Conservation (phyloP, 2,888 invertebrate species). For the Nymphalis c-album region DNA sequence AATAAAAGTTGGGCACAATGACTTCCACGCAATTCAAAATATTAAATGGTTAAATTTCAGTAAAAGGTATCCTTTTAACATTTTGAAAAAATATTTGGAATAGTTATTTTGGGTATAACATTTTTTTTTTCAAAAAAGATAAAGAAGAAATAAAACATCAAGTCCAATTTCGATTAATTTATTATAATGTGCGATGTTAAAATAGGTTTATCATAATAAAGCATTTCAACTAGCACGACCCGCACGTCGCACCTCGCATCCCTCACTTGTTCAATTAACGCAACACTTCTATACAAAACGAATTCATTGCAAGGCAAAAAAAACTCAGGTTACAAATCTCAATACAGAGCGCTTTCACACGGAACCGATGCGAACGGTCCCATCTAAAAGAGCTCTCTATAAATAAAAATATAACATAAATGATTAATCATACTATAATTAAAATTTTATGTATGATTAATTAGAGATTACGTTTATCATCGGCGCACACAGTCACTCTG, state of each 20-base stretch:
- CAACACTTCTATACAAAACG: conserved; percentile 59
- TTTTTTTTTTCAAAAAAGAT: too few relatives aligned
- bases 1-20: too few relatives aligned
- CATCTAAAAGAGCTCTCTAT: conserved; percentile 1
- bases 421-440: conserved; percentile 30
- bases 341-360: conserved; percentile 17
- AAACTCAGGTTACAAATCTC: conserved; percentile 48
- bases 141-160: conserved; percentile 44
- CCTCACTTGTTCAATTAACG: conserved; percentile 59
- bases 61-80: too few relatives aligned
- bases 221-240: conserved; percentile 68
- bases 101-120: too few relatives aligned
- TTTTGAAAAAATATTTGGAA: too few relatives aligned
- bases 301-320: conserved; percentile 59
- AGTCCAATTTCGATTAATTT: conserved; percentile 78
- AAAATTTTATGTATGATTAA: conserved; percentile 43
- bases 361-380: neutral
- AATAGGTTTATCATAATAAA: conserved; percentile 79
- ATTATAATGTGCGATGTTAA: conserved; percentile 82
- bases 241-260: conserved; percentile 52
- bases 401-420: conserved; percentile 10
- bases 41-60: too few relatives aligned
- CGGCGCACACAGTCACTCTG: conserved; percentile 64
- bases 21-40: too few relatives aligned
- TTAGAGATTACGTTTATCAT: conserved; percentile 65